Conservation (phyloP, 2,113 vertebrate genomes). For the Rattus rattus region DNA sequence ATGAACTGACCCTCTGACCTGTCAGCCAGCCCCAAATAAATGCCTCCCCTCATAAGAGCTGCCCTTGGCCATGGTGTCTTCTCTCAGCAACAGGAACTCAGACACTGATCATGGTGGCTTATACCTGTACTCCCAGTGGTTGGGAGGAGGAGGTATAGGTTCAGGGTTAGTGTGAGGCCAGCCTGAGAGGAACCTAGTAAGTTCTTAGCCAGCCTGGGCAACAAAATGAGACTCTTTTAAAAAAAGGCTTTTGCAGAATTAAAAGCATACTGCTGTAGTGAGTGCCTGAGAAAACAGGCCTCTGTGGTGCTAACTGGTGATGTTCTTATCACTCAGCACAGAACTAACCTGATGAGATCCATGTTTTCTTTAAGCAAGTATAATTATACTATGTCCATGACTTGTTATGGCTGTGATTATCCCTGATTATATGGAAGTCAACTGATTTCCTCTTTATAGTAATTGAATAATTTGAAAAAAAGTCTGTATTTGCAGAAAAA, state of each 20-base stretch:
- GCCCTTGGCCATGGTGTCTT: no score
- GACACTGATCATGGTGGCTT: background rate
- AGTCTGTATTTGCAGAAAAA: constrained; percentile 21
- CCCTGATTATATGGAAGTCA: constrained; percentile 8
- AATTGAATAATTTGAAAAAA: constrained; percentile 13
- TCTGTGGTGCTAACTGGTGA: background rate
- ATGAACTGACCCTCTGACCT: no score
- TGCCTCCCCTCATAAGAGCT: no score
- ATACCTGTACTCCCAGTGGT: background rate
- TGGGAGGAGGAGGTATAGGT: background rate
- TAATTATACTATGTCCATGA: constrained; percentile 15
- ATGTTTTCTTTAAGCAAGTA: constrained; percentile 40
- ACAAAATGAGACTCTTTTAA: background rate
- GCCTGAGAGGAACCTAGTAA: background rate
- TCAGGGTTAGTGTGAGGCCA: background rate
- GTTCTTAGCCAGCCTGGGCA: background rate
- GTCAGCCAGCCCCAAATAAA: no score
- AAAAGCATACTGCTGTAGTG: background rate
- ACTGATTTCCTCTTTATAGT: constrained; percentile 28
- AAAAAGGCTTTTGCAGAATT: background rate
- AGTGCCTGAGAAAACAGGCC: constrained; percentile 15
- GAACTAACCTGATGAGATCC: constrained; percentile 1
- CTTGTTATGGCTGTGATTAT: constrained; percentile 40
- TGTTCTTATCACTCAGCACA: constrained; percentile 53
- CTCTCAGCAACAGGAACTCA: no score